Percentiles rank a stretch among this genome's conserved stretches.
phyloP scores from a whole-genome alignment of 2,797 vertebrate species.

The Ficedula albicollis region DNA sequence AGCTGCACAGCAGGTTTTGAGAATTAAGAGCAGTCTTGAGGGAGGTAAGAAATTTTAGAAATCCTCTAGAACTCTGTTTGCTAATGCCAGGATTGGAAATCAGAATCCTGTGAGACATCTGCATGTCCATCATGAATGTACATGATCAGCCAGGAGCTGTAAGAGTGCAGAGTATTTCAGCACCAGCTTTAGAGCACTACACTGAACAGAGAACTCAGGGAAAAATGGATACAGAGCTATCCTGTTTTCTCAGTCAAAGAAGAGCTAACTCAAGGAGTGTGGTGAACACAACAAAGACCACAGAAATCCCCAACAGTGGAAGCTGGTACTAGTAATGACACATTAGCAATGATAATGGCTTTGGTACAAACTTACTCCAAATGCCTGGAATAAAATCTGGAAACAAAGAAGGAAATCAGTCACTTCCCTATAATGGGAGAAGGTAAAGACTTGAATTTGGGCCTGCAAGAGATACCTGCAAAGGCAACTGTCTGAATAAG shows the following conservation, averaged over 20 bases:
- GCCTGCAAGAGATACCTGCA: background rate
- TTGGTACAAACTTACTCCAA: background rate
- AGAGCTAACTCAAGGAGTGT: background rate
- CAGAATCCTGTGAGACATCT: background rate
- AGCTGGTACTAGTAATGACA: background rate
- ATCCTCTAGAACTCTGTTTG: background rate
- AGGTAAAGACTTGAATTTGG: background rate
- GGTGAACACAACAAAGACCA: background rate
- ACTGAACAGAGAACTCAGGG: background rate
- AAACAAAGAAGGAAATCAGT: background rate
- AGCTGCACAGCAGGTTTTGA: background rate
- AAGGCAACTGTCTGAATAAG: background rate
- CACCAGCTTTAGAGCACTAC: background rate
- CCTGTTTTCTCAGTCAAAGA: background rate
- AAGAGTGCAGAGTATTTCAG: background rate
- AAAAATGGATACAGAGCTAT: background rate
- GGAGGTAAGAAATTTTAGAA: background rate
- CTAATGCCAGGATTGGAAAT: background rate
- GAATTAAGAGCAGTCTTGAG: background rate
- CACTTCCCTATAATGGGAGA: background rate
- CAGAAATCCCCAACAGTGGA: background rate
- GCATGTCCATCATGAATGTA: background rate
- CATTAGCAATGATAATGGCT: background rate
- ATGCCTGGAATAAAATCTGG: background rate
- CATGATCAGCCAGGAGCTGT: background rate